These are phyloP conservation scores for Aphrocallistes beatrix DNA, from an alignment of 37 sponge, comb jelly and placozoan genomes.

Conservation along the genomic window DNA sequence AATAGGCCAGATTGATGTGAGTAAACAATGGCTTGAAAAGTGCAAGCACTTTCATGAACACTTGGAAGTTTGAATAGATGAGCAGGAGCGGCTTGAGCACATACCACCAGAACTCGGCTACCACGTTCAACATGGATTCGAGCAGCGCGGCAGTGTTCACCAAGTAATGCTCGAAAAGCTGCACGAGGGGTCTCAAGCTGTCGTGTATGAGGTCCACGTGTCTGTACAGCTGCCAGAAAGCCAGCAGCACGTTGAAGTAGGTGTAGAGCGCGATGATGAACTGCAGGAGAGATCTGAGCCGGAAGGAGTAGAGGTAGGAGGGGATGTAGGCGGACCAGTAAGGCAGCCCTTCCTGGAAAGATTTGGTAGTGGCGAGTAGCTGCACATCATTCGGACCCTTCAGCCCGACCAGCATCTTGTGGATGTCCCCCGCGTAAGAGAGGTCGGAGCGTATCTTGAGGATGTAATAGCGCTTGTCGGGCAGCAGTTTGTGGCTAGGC, in stretches of 20 bases:
- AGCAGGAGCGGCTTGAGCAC: not conserved
- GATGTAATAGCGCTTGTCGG: not conserved
- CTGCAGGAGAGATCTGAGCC: conserved; percentile 31
- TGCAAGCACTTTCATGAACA: not conserved
- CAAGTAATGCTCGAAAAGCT: conserved; percentile 1
- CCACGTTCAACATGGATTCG: not conserved
- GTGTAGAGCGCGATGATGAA: conserved; percentile 38
- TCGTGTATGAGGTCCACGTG: conserved; percentile 58
- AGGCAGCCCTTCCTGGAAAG: conserved; percentile 48
- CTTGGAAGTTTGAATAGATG: not conserved
- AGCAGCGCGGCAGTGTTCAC: not conserved
- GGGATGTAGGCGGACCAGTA: conserved; percentile 58
- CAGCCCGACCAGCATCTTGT: not conserved
- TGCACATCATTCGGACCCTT: not conserved
- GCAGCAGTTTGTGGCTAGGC: not conserved
- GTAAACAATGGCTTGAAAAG: not conserved
- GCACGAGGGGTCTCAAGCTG: conserved; percentile 40
- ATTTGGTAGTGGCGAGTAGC: not conserved
- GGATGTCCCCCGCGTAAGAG: not conserved
- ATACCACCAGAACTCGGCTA: not conserved
- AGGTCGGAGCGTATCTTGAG: not conserved
- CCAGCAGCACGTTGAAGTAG: conserved; percentile 57
- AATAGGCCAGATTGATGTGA: not conserved
- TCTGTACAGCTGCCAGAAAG: conserved; percentile 77
- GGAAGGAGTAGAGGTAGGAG: conserved; percentile 51